Evolutionary conservation across 2,888 invertebrate genomes (phyloP), one percentile per base, ranked within the genome.

Genomic region (Drosophila mimetica): DNA sequence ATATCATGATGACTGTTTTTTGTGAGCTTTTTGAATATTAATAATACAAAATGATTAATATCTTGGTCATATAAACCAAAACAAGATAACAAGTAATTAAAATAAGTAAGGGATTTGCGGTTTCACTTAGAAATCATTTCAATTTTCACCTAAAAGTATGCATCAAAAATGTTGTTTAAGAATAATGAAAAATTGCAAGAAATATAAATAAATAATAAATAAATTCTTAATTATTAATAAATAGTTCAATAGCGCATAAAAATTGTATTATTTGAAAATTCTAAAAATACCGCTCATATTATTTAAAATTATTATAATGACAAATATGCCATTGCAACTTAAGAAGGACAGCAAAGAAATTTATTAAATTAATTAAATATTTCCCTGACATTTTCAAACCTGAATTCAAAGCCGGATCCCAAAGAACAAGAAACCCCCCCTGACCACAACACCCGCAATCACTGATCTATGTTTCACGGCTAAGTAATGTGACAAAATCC

Each of bases 381-480:
- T 22, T 11, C 14, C 1, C 14, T 14, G 8, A 3, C 25, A 36
- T n/a, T n/a, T 25, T 18, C 9, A 2, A 34, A 25, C n/a, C 25
- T 2, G 8, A 18, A 32, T 11, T 9, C 5, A 4, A 37, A 25
- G 5, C 2, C n/a, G 25, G 11, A 14, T 11, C 5, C 11, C 14
- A 25, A 18, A 16, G 3, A 41, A 11, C 9, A 22, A 30, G 16
- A 13, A 30, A 22, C 25, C 36, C 22, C 22, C 11, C 28, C n/a
- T 9, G 30, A 13, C 41, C 59, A n/a, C 41, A 0, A 14, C 32
- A 41, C 46, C 53, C 51, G 61, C 47, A 72, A 79, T 83, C 79
- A 70, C 42, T 80, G 80, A 80, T 52, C 74, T 74, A 78, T 70
- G 69, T 66, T 75, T 73, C 76, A 78, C 71, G 64, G 52, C 44